Evolutionary conservation across 2,797 vertebrate species (phyloP).

Genomic region (Etheostoma nigrum): DNA sequence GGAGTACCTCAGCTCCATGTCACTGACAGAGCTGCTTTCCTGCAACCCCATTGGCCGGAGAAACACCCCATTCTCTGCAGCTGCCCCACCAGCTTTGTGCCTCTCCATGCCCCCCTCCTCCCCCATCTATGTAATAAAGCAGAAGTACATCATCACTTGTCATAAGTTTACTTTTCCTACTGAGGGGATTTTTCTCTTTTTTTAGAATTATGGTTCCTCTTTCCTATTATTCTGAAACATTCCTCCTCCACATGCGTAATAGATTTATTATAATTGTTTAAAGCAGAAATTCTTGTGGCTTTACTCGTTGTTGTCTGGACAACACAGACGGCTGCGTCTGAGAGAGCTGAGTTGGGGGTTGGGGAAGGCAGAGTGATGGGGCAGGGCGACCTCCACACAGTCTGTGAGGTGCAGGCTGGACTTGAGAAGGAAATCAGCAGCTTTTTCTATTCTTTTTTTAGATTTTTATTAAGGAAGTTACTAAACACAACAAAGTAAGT

Average conservation of each 20-base stretch:
- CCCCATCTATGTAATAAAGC: slow-evolving; percentile 33
- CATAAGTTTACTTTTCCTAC: slow-evolving; percentile 18
- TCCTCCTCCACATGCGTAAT: neutral
- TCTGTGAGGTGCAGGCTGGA: slow-evolving; percentile 10
- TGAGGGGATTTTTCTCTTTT: neutral
- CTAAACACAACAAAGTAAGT: neutral
- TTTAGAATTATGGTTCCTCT: slow-evolving; percentile 30
- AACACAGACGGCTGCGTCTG: slow-evolving; percentile 44
- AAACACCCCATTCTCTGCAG: neutral
- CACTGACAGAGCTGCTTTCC: slow-evolving; percentile 42
- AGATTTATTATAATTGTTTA: slow-evolving; percentile 18
- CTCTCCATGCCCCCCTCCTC: neutral
- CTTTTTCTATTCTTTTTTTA: neutral
- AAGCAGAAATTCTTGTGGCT: slow-evolving; percentile 64
- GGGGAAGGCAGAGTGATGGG: slow-evolving; percentile 35
- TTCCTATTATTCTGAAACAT: neutral
- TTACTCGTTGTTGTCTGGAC: slow-evolving; percentile 69
- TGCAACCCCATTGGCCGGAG: slow-evolving; percentile 59
- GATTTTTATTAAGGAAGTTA: neutral
- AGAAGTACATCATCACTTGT: slow-evolving; percentile 37
- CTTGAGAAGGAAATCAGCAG: neutral
- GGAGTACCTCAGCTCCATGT: slow-evolving; percentile 45
- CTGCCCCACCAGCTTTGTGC: slow-evolving; percentile 19
- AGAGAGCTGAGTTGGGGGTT: slow-evolving; percentile 43
- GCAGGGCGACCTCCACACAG: slow-evolving; percentile 40